Evolutionary conservation across 2,797 vertebrate species (phyloP), one percentile per base, ranked within the genome.

Genomic region (Danio tinwini): DNA sequence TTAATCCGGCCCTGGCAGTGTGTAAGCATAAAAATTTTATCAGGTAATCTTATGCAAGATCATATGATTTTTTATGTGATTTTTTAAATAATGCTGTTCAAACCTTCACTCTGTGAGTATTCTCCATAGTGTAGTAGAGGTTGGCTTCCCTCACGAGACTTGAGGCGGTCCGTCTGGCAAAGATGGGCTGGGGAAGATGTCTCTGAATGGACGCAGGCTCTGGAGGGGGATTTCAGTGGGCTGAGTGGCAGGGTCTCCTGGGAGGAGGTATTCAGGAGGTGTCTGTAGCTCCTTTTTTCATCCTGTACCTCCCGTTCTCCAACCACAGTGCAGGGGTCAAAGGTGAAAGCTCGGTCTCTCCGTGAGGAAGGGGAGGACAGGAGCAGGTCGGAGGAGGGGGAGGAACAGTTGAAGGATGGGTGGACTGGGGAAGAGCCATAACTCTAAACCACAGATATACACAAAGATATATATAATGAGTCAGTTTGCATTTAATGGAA

Each of bases 61-160:
- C 3, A 29, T 29, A 29, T 29, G 29, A 29, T 29, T 29, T 29
- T 29, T 29, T 29, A n/a, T n/a, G n/a, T n/a, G n/a, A n/a, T n/a
- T n/a, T 1, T 29, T 29, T 29, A 29, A 29, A 29, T n/a, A n/a
- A 10, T 67, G 40, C 3, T 40, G n/a, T 69, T 85, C 52, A 59
- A 86, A 95, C 94, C 94, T 91, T 94, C 91, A 1, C 93, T 94
- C 81, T 92, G 91, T 0, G 90, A 88, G 49, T 87, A 84, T 45
- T 85, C 84, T n/a, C 91, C 85, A 19, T 90, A 89, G 73, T 86
- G 91, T 83, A 86, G 81, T 2, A 89, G 91, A 9, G 63, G 61
- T 21, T 62, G 78, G 29, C 81, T 77, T 42, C 77, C 68, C 75
- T 80, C 72, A 12, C 42, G 73, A 45, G 70, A 79, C 91, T 92